These are phyloP conservation scores for Odontomachus brunneus DNA, from an alignment of 1,140 invertebrate species.

Conservation along the genomic window DNA sequence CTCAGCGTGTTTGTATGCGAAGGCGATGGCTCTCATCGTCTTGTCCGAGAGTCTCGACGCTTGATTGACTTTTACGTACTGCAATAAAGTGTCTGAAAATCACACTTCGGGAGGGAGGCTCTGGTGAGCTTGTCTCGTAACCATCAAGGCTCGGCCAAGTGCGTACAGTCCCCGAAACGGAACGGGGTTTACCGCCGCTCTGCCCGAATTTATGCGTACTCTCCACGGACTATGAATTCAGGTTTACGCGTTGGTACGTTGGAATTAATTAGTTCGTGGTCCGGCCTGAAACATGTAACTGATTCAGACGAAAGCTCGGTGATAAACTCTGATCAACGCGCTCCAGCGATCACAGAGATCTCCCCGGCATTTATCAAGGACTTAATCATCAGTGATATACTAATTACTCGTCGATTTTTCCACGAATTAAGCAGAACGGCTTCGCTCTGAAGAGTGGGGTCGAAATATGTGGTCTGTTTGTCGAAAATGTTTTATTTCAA, in stretches of 20 bases:
- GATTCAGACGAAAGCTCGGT: conserved; percentile 43
- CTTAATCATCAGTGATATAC: conserved; percentile 33
- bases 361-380: conserved; percentile 22
- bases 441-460: not conserved
- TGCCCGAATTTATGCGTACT: conserved; percentile 52
- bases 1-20: not conserved
- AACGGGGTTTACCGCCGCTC: conserved; percentile 47
- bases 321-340: conserved; percentile 25
- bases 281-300: conserved; percentile 57
- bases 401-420: conserved; percentile 4
- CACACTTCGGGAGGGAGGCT: conserved; percentile 52
- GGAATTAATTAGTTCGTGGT: conserved; percentile 66
- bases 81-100: conserved; percentile 68
- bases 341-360: conserved; percentile 28
- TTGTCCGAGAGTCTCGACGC: not conserved
- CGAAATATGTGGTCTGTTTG: too few species aligned
- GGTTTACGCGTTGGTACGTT: conserved; percentile 58
- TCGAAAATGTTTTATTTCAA: not conserved
- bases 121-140: conserved; percentile 45
- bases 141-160: conserved; percentile 66
- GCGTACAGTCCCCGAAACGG: conserved; percentile 51
- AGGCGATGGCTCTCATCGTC: not conserved
- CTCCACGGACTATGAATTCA: conserved; percentile 35
- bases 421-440: not conserved
- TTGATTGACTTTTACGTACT: conserved; percentile 42